A percentile compares a stretch with the other conserved stretches of the same genome.
These are phyloP conservation scores for Lophius americanus DNA, from an alignment of 2,797 vertebrate species.

Conservation along the genomic window DNA sequence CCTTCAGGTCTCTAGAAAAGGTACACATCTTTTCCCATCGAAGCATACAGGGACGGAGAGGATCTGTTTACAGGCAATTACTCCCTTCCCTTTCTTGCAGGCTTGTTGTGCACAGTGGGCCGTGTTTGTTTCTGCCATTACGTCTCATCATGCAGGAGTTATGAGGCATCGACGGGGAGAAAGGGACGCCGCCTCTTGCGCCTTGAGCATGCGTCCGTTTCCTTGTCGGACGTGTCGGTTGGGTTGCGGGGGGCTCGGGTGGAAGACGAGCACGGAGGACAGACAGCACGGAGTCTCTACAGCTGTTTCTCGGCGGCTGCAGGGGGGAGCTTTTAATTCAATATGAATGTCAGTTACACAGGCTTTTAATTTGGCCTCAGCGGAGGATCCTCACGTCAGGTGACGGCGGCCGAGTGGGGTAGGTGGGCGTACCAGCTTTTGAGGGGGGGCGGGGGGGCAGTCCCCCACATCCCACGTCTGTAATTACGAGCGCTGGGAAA, in stretches of 20 bases:
- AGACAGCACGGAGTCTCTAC: conserved; percentile 82
- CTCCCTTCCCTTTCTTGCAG: conserved; percentile 61
- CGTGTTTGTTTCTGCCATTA: conserved; percentile 76
- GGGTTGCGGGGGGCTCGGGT: not conserved
- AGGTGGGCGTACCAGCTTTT: too few species aligned
- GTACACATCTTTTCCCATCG: conserved; percentile 61
- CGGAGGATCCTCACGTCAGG: conserved; percentile 56
- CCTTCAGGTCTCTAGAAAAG: conserved; percentile 49
- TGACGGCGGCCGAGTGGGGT: conserved; percentile 7
- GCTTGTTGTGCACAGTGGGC: conserved; percentile 49
- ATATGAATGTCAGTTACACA: conserved; percentile 77
- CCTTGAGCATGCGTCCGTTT: too few species aligned
- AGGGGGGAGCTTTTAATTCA: conserved; percentile 84
- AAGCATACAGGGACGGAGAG: conserved; percentile 50
- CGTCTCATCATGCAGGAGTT: conserved; percentile 65
- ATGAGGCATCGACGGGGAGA: conserved; percentile 73
- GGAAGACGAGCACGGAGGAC: conserved; percentile 54
- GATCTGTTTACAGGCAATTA: conserved; percentile 74
- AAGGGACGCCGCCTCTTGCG: conserved; percentile 57
- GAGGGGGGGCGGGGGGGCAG: not conserved
- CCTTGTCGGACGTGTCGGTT: too few species aligned
- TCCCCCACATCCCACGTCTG: conserved; percentile 57
- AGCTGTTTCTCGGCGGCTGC: conserved; percentile 79
- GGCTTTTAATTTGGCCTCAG: conserved; percentile 81
- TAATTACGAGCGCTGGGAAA: conserved; percentile 70